Percentiles rank a stretch among this genome's conserved stretches.
These are phyloP conservation scores for Agriopis aurantiaria DNA, from an alignment of 2,888 invertebrate genomes.

Conservation along the genomic window DNA sequence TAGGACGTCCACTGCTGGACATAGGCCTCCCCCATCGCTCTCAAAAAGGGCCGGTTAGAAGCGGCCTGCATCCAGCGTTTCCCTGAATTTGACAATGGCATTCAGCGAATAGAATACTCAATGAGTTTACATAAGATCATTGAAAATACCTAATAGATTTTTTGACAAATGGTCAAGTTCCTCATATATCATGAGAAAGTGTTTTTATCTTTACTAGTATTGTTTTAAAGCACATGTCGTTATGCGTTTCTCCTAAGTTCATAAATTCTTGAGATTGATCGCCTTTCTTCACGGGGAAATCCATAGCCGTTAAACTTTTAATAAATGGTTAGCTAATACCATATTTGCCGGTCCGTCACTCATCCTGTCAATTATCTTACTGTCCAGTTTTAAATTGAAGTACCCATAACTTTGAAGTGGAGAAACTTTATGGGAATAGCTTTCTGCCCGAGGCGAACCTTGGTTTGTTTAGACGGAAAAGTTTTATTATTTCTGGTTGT, in stretches of 20 bases:
- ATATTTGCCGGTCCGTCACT: constrained; percentile 44
- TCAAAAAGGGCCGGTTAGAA: no score
- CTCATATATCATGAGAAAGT: background rate
- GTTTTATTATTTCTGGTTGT: background rate
- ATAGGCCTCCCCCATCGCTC: no score
- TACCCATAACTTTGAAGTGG: constrained; percentile 25
- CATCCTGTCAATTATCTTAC: constrained; percentile 52
- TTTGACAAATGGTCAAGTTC: constrained; percentile 10
- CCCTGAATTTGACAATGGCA: no score
- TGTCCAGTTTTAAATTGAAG: constrained; percentile 32
- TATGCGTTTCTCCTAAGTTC: constrained; percentile 14
- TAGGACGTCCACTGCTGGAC: no score
- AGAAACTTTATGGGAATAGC: constrained; percentile 30
- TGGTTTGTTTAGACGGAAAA: constrained; percentile 13
- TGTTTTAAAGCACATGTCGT: background rate
- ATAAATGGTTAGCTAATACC: constrained; percentile 54
- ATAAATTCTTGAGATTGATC: constrained; percentile 27
- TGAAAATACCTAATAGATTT: no score
- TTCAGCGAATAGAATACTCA: no score
- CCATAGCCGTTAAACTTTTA: constrained; percentile 12
- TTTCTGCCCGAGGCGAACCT: constrained; percentile 8
- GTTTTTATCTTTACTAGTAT: background rate
- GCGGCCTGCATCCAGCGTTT: no score
- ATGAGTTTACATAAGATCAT: no score
- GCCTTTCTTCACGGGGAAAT: constrained; percentile 22